Conservation (phyloP, 1,140 invertebrate species). For the Chelonus insularis region DNA sequence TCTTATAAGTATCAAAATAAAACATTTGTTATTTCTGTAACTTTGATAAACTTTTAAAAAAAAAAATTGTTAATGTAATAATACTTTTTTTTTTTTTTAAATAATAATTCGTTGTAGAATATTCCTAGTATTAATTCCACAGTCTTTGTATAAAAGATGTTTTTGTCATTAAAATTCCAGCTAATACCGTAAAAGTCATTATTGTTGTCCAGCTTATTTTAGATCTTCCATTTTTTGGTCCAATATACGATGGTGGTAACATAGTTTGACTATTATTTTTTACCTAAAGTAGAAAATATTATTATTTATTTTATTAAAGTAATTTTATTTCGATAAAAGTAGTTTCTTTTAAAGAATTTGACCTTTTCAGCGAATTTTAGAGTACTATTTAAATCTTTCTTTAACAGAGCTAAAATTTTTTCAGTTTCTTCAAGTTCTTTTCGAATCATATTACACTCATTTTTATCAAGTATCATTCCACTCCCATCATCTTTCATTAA, state of each 20-base stretch:
- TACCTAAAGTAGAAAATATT: conserved; percentile 36
- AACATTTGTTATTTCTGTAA: no score
- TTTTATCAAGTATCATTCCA: conserved; percentile 22
- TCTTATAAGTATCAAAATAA: no score
- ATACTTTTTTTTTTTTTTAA: neutral
- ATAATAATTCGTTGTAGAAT: no score
- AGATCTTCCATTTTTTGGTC: conserved; percentile 31
- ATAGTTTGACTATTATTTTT: conserved; percentile 35
- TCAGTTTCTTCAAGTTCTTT: conserved; percentile 37
- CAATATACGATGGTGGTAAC: conserved; percentile 43
- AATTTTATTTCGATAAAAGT: no score
- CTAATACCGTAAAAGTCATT: conserved; percentile 37
- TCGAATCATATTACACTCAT: conserved; percentile 34
- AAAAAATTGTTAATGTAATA: no score
- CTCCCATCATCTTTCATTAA: conserved; percentile 30
- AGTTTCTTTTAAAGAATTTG: neutral
- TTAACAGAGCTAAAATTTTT: conserved; percentile 34
- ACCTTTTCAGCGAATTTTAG: conserved; percentile 37
- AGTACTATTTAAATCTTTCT: conserved; percentile 39
- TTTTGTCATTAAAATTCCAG: conserved; percentile 42
- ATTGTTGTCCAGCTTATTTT: conserved; percentile 41
- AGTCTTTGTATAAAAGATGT: conserved; percentile 34
- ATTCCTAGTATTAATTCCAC: no score
- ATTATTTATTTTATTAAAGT: no score
- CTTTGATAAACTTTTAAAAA: no score